Conservation (phyloP, 2,797 vertebrate genomes). For the Cyclopterus lumpus region DNA sequence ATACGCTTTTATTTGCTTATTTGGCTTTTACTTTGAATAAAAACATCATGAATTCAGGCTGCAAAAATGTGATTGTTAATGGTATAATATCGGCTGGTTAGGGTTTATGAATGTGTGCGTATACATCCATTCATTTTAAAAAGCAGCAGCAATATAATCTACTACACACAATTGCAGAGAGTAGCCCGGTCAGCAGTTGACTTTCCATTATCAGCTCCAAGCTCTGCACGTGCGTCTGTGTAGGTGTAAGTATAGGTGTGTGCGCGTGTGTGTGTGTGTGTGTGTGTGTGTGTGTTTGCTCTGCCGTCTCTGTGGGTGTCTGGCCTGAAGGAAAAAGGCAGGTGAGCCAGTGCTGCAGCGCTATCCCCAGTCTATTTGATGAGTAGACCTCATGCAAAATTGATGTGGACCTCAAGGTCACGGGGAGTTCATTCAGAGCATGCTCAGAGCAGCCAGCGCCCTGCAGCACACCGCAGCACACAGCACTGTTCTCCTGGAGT, state of each 20-base stretch:
- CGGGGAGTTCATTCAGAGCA: constrained; percentile 75
- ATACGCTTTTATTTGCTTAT: constrained; percentile 1
- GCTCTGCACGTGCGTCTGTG: constrained; percentile 5
- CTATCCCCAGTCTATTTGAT: constrained; percentile 73
- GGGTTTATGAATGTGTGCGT: background rate
- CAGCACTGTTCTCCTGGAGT: constrained; percentile 31
- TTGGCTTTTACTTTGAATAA: constrained; percentile 14
- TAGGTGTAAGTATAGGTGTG: background rate
- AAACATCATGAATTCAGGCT: constrained; percentile 1
- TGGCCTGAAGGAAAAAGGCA: constrained; percentile 65
- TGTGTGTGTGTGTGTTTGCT: background rate
- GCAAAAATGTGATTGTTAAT: constrained; percentile 1
- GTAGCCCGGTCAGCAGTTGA: constrained; percentile 58
- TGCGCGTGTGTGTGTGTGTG: constrained; percentile 7
- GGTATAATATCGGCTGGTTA: background rate
- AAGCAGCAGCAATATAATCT: constrained; percentile 47
- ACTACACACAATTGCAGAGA: constrained; percentile 49
- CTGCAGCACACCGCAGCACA: constrained; percentile 54
- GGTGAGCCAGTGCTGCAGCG: constrained; percentile 70
- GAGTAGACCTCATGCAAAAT: constrained; percentile 81
- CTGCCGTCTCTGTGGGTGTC: constrained; percentile 57
- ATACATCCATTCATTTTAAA: constrained; percentile 55
- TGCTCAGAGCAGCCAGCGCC: constrained; percentile 58
- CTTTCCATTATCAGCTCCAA: constrained; percentile 62
- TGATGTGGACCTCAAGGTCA: constrained; percentile 81